Conservation (phyloP, 2,113 vertebrate genomes). For the Elaphurus davidianus region DNA sequence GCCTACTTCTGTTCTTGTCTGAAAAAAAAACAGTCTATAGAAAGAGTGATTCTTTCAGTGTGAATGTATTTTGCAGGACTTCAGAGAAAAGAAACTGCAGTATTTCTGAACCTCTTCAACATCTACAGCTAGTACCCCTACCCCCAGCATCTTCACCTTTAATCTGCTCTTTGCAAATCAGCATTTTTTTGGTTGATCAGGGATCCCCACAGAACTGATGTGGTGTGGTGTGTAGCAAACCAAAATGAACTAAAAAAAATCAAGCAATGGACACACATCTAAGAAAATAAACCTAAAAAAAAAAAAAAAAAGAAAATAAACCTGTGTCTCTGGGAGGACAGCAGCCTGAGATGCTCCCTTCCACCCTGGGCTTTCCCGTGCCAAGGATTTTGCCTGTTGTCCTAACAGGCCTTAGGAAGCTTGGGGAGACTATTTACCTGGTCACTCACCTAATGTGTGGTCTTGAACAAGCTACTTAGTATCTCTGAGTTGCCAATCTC, state of each 20-base stretch:
- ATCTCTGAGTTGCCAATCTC: not conserved
- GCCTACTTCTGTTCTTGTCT: not conserved
- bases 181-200: not conserved
- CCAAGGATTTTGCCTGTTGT: not conserved
- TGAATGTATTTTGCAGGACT: not conserved
- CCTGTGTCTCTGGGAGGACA: not conserved
- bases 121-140: not conserved
- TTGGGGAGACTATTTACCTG: not conserved
- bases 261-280: not conserved
- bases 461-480: not conserved
- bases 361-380: not conserved
- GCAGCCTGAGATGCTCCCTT: not conserved
- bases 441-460: not conserved
- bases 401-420: not conserved
- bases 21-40: not conserved
- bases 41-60: not conserved
- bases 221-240: not conserved
- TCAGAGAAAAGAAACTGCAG: not conserved
- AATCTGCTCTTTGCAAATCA: not conserved
- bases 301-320: slow-evolving; percentile 29
- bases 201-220: not conserved
- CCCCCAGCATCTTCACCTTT: not conserved
- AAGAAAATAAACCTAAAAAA: not conserved
- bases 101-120: not conserved
- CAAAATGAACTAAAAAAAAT: not conserved